Base-by-base conservation (phyloP, 2,113 vertebrate species). In the Pituophis catenifer region DNA sequence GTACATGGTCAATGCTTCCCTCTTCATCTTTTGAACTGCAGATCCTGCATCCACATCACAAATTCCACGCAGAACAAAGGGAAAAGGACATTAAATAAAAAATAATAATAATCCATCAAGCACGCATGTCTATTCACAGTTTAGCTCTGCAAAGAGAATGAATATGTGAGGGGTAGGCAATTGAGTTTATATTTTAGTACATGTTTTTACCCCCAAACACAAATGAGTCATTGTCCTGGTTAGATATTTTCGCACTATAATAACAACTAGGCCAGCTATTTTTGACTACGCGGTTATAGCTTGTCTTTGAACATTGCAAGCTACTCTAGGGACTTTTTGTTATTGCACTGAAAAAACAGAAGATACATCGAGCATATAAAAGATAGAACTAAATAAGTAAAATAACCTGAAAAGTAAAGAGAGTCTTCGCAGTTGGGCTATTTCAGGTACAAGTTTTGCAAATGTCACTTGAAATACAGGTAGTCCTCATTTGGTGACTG, bases 121-220 rank as follows among this genome's bases (percentile, higher is more conserved):
- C 54, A 86, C 7, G 1, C 24, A 89, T 52, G 55, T 38, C 19
- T 92, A 59, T 62, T 86, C 24, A 75, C 26, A 17, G 29, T 55
- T 86, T 59, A 52, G 38, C 1, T 88, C 21, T 94, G 29, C 21
- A 90, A 95, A 91, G 33, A 17, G 91, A 96, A 89, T 92, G 75
- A 21, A 2, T n/a, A 58, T 93, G 91, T 52, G 86, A 54, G 9
- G 48, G 13, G 50, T 93, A 96, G 62, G 62, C 75, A 95, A 94
- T 92, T 48, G 90, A 95, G 58, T 75, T 94, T 91, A 95, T 93
- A 8, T 92, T 95, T 94, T 94, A 93, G 87, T 93, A 91, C n/a
- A 87, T 58, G 88, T 90, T 81, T 29, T 81, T 33, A 91, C 93
- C 89, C 75, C 89, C 92, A 17, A 38, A 92, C 92, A 86, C 10